Evolutionary conservation across 2,888 invertebrate species (phyloP), one percentile per base, ranked within the genome.

Genomic region (Drosophila heteroneura): DNA sequence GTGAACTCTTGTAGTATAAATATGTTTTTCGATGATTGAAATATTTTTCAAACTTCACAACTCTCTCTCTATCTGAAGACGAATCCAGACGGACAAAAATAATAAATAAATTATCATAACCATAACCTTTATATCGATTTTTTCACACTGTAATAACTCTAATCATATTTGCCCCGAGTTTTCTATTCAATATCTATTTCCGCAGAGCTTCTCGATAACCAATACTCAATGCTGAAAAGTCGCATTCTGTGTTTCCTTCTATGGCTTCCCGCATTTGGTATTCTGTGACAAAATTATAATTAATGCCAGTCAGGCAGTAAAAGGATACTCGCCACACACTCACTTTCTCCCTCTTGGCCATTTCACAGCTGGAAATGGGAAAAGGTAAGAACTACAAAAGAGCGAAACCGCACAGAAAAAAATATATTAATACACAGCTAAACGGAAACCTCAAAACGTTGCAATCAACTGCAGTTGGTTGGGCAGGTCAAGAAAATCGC

Each of bases 401-500:
- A 70, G 76, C 35, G 85, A 86, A 88, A 88, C 86, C 86, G 72
- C 88, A 44, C 7, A 77, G 58, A 51, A 61, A 51, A 61, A 72
- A 10, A 16, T 37, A 66, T 53, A 47, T 22, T 47, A 47, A 47
- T 9, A 9, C 26, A 22, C 33, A 70, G 51, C 49, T 57, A 53
- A 56, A 81, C 63, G 81, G 89, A 86, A 86, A 86, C 90, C 90
- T 75, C 90, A 90, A 85, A 86, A 85, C 70, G 70, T 70, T 70
- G 76, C 82, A 81, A 80, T 87, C 85, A 82, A 76, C 73, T 61
- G 62, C 72, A 83, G 68, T 79, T 74, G 68, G 54, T 41, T 58
- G 67, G 56, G 59, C 70, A 57, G 71, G 72, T 72, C 79, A 68
- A 32, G 53, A 59, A 65, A 62, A 71, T 47, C 66, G 44, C 47